phyloP scores from a whole-genome alignment of 2,888 invertebrate species.

The Dermolepida albohirtum region DNA sequence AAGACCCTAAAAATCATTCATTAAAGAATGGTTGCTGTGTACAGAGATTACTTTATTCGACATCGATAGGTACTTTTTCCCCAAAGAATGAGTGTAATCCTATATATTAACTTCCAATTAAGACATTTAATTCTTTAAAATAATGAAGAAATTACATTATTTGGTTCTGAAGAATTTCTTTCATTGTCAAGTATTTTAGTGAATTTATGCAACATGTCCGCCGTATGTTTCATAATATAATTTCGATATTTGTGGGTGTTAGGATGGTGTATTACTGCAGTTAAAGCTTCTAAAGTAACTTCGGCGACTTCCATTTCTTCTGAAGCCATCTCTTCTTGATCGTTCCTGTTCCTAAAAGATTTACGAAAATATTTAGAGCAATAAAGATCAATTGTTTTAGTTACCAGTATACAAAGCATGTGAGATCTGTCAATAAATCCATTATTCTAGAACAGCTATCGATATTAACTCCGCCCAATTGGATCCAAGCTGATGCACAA shows the following conservation, averaged over 20 bases:
- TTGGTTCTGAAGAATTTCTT: slow-evolving; percentile 59
- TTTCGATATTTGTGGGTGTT: slow-evolving; percentile 70
- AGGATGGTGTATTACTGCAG: slow-evolving; percentile 71
- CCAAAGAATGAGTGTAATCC: too few relatives aligned
- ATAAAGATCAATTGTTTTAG: slow-evolving; percentile 3
- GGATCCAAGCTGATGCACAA: slow-evolving; percentile 74
- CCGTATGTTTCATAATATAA: slow-evolving; percentile 69
- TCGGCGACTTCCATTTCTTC: slow-evolving; percentile 72
- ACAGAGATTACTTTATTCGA: too few relatives aligned
- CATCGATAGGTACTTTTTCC: too few relatives aligned
- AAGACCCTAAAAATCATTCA: too few relatives aligned
- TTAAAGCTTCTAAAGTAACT: slow-evolving; percentile 73
- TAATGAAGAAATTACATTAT: slow-evolving; percentile 56
- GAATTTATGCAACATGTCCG: slow-evolving; percentile 71
- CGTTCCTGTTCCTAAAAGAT: slow-evolving; percentile 60
- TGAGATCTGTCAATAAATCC: slow-evolving; percentile 61
- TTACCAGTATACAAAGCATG: slow-evolving; percentile 64
- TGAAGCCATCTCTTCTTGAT: slow-evolving; percentile 67
- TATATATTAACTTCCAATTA: slow-evolving; percentile 13
- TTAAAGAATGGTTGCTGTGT: too few relatives aligned
- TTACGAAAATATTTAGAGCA: slow-evolving; percentile 15
- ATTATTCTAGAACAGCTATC: slow-evolving; percentile 60
- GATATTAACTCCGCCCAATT: slow-evolving; percentile 66
- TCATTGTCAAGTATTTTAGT: slow-evolving; percentile 68
- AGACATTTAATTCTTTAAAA: slow-evolving; percentile 6